Evolutionary conservation across 2,888 invertebrate genomes (phyloP).

Genomic region (Callimorpha dominula): DNA sequence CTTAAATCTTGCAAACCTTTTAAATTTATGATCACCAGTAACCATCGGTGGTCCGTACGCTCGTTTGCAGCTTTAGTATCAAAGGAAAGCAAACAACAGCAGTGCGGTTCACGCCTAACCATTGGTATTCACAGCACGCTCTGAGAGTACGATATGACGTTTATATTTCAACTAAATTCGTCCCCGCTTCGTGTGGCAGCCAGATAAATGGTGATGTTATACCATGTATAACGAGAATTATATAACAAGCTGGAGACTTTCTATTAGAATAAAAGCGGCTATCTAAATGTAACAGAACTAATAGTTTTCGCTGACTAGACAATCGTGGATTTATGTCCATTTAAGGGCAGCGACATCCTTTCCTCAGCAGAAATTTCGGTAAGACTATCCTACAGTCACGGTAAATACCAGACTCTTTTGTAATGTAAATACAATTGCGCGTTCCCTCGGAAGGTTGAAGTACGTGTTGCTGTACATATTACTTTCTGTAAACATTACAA

Average conservation of each 20-base stretch:
- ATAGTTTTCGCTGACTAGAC: too few relatives aligned
- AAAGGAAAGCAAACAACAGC: background rate
- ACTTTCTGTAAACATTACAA: too few relatives aligned
- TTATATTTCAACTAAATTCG: constrained; percentile 20
- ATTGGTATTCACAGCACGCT: constrained; percentile 14
- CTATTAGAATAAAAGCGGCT: background rate
- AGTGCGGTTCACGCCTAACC: background rate
- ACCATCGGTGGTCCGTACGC: background rate
- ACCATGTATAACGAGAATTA: background rate
- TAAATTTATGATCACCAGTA: background rate
- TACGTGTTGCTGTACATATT: too few relatives aligned
- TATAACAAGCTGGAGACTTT: background rate
- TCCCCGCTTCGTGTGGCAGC: background rate
- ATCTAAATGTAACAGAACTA: too few relatives aligned
- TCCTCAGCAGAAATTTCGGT: too few relatives aligned
- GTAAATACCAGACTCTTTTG: too few relatives aligned
- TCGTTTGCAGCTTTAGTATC: background rate
- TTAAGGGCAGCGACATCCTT: too few relatives aligned
- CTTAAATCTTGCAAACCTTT: background rate
- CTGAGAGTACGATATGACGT: constrained; percentile 8
- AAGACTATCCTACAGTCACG: too few relatives aligned
- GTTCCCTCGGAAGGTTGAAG: too few relatives aligned
- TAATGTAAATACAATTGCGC: too few relatives aligned
- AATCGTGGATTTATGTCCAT: too few relatives aligned
- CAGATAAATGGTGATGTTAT: constrained; percentile 10